Percentiles rank a stretch among this genome's conserved stretches.
These are phyloP conservation scores for Drosophila nebulosa DNA, from an alignment of 1,140 invertebrate species.

Conservation along the genomic window DNA sequence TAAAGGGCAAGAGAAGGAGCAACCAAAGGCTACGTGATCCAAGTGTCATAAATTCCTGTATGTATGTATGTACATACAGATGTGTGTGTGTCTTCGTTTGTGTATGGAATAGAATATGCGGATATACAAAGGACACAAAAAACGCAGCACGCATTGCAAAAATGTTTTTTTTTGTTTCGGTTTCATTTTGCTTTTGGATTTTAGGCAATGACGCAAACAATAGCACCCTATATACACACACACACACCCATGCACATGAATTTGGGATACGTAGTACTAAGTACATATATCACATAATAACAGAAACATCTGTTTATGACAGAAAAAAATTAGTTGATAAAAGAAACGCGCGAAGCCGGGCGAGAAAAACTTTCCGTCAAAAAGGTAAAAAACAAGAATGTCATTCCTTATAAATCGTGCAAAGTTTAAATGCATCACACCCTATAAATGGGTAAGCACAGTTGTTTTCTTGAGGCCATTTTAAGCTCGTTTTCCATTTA, in stretches of 20 bases:
- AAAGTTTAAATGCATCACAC: too few species aligned
- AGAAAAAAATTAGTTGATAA: too few species aligned
- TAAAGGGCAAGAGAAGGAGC: neutral
- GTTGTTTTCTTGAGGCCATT: too few species aligned
- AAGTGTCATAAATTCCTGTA: constrained; percentile 50
- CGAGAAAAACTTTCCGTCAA: too few species aligned
- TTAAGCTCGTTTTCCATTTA: too few species aligned
- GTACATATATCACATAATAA: too few species aligned
- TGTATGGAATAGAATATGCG: constrained; percentile 1
- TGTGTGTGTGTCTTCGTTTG: neutral
- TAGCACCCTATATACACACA: neutral
- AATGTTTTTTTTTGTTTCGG: constrained; percentile 13
- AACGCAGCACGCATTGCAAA: constrained; percentile 30
- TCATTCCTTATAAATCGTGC: too few species aligned
- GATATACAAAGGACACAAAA: constrained; percentile 22
- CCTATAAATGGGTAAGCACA: too few species aligned
- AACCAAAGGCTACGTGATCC: constrained; percentile 27
- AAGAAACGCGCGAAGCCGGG: too few species aligned
- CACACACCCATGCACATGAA: neutral
- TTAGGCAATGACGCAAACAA: constrained; percentile 1
- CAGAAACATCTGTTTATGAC: too few species aligned
- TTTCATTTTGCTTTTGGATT: constrained; percentile 13
- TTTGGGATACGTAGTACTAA: too few species aligned
- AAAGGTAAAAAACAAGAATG: too few species aligned
- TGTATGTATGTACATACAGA: neutral